phyloP scores from a whole-genome alignment of 2,797 vertebrate genomes.

The Buceros bicornis region DNA sequence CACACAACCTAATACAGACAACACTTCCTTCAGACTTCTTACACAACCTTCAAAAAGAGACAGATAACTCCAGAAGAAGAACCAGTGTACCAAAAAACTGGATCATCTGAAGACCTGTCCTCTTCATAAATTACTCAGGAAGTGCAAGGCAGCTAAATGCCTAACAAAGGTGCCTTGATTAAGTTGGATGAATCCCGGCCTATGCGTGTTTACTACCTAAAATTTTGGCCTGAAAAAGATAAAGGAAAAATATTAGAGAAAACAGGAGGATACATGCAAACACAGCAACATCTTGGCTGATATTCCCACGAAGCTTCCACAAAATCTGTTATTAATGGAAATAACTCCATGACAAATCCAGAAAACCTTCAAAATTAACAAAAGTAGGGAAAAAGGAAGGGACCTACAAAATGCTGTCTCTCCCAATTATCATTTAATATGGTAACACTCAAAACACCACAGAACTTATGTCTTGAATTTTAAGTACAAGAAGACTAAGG shows the following conservation, averaged over 20 bases:
- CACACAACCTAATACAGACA: background rate
- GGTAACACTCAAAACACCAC: background rate
- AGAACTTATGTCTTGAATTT: background rate
- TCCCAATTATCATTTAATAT: background rate
- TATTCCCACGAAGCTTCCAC: background rate
- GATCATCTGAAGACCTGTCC: background rate
- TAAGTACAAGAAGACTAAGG: background rate
- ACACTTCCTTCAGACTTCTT: background rate
- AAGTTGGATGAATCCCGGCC: background rate
- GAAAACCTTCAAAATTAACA: background rate
- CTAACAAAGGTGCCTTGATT: background rate
- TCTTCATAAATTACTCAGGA: background rate
- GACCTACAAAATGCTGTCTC: background rate
- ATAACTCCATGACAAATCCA: background rate
- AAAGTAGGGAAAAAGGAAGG: background rate
- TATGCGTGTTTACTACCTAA: background rate
- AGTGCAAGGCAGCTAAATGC: background rate
- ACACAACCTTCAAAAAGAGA: background rate
- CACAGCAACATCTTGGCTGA: background rate
- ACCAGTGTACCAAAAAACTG: background rate
- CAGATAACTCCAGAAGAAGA: background rate
- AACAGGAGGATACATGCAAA: background rate
- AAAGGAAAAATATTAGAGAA: background rate
- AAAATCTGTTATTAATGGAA: background rate
- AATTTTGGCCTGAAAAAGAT: background rate